Evolutionary conservation across 1,140 invertebrate genomes (phyloP).

Genomic region (Drosophila tsacasi): DNA sequence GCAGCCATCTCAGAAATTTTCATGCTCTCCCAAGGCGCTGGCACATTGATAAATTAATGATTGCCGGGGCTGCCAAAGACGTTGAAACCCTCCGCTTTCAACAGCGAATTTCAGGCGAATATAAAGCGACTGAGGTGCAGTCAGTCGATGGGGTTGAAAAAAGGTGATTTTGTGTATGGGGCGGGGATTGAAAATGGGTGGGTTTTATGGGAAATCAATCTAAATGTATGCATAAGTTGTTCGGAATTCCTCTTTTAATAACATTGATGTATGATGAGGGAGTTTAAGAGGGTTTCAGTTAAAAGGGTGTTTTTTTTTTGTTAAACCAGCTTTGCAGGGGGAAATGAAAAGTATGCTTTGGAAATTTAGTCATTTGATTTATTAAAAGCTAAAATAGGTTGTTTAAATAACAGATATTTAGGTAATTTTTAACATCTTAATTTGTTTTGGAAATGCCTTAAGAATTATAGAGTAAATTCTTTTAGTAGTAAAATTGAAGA

Average conservation of each 20-base stretch:
- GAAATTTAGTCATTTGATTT: too few species aligned
- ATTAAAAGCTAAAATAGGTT: neutral
- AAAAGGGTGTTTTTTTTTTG: neutral
- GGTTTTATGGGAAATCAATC: constrained; percentile 77
- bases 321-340: neutral
- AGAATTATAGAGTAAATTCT: too few species aligned
- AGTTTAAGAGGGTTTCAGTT: neutral
- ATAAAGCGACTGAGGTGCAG: constrained; percentile 51
- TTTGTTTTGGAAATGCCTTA: too few species aligned
- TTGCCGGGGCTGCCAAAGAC: constrained; percentile 67
- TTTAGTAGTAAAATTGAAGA: too few species aligned
- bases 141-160: constrained; percentile 37
- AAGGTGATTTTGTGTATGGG: constrained; percentile 10
- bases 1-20: constrained; percentile 71
- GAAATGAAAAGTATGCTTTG: neutral
- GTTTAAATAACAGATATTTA: neutral
- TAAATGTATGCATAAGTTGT: constrained; percentile 56
- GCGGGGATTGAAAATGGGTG: constrained; percentile 19
- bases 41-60: constrained; percentile 83
- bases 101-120: constrained; percentile 17
- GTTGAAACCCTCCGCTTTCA: constrained; percentile 13
- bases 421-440: too few species aligned
- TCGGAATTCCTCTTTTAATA: constrained; percentile 46
- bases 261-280: constrained; percentile 34
- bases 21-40: constrained; percentile 78